These are phyloP conservation scores for Etheostoma nigrum DNA, from an alignment of 2,797 vertebrate genomes.

Conservation along the genomic window DNA sequence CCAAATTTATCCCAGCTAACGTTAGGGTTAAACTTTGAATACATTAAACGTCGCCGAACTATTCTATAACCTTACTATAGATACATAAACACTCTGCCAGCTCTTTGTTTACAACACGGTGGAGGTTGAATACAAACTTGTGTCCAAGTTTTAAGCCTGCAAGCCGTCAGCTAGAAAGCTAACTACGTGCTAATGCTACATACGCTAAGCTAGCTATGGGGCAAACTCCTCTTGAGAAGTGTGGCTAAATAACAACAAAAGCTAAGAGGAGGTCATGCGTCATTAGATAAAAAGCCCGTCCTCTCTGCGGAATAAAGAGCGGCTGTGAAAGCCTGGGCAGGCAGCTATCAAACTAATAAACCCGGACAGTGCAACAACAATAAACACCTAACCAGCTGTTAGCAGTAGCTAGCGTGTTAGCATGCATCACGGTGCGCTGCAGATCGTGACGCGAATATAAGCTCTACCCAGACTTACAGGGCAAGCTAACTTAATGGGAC, in stretches of 20 bases:
- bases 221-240: constrained; percentile 68
- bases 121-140: constrained; percentile 56
- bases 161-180: constrained; percentile 71
- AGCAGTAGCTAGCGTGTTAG: constrained; percentile 77
- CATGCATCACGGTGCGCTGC: constrained; percentile 77
- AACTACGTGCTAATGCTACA: constrained; percentile 74
- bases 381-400: constrained; percentile 80
- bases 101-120: neutral
- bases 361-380: constrained; percentile 63
- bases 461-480: constrained; percentile 40
- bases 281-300: neutral
- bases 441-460: constrained; percentile 75
- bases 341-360: constrained; percentile 27
- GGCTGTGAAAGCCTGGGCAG: neutral
- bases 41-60: neutral
- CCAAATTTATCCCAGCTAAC: constrained; percentile 2
- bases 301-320: fast-evolving
- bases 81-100: neutral
- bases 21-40: constrained; percentile 11
- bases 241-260: constrained; percentile 58
- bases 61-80: fast-evolving
- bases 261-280: neutral
- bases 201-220: constrained; percentile 72
- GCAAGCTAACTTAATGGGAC: constrained; percentile 56
- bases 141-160: constrained; percentile 63